Base-by-base conservation (phyloP, 2,888 invertebrate genomes). In the Omphaloscelis lunosa region DNA sequence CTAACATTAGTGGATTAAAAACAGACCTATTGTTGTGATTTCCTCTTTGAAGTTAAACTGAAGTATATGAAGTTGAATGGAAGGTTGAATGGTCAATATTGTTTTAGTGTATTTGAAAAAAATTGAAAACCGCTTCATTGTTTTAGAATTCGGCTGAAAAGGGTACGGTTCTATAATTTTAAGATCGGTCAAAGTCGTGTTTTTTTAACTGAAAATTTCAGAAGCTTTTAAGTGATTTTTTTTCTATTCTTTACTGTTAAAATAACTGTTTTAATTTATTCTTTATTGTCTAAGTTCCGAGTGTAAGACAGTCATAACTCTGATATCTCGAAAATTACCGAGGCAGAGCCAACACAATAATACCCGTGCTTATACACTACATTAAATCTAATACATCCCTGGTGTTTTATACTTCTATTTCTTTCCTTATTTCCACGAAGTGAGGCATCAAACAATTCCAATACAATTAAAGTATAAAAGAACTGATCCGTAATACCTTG, bases 1-100 rank as follows among this genome's bases (percentile, higher is more conserved):
- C 67, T 53, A n/a, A 82, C 83, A 61, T 86, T 63, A 59, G 27
- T 63, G 29, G 17, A 86, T 72, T 58, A 48, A 15, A 34, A 34
- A 45, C 2, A n/a, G 34, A 63, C 20, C 67, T 51, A 82, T 61
- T 70, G 39, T 68, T 58, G 34, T 17, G 72, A 51, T 68, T 65
- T 41, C 15, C 17, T 27, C 62, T 73, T 67, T 84, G 80, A 67
- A n/a, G 27, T 29, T 69, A 12, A 12, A 51, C 34, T 82, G 27
- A 20, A 20, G 12, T 48, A 6, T 17, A 17, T 48, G 17, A 20
- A 20, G 48, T 1, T 48, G 48, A 56, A 62, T 62, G 56, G 39
- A 29, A 65, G 15, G 8, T 23, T 56, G 27, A 15, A 53, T 39
- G 41, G 15, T 29, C 15, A 17, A 48, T 34, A 45, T 45, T 53